Evolutionary conservation across 2,888 invertebrate species (phyloP), one percentile per base, ranked within the genome.

Genomic region (Acleris literana): DNA sequence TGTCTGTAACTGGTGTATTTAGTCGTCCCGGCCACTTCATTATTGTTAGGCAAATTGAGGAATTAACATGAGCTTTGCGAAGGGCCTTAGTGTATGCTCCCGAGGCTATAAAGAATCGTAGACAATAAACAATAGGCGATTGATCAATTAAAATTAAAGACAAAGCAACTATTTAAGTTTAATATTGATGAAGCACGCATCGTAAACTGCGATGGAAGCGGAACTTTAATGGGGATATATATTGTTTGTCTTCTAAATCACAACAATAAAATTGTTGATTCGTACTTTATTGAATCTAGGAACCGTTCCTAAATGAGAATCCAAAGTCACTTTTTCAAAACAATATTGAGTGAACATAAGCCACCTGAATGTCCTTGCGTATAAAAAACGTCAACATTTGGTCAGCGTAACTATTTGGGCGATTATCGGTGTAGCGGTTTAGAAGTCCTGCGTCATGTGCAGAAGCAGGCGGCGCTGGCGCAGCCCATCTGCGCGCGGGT

Each of bases 401-500:
- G 91, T 79, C 77, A 79, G 83, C 85, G 86, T 71, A 79, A 75
- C 71, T 80, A 77, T 83, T 83, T 84, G 81, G 81, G 75, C 81
- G 87, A 84, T 83, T 81, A 85, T 87, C 86, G 84, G 91, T 88
- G 88, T 86, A 92, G 79, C 89, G 92, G 81, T 70, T 90, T 88
- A 92, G 90, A 92, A 92, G 88, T 85, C 91, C 91, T 88, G 85
- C 74, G 74, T 73, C 75, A 74, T 72, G 72, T 67, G 57, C 48
- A 59, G 46, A 71, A 70, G 71, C 83, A 80, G 76, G 74, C 81
- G 79, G 71, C 71, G 71, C 83, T 79, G 76, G 73, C 81, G 79
- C 70, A 76, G 71, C 78, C 75, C 90, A 90, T 83, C 84, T 90
- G 90, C 85, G 80, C 81, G 77, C 80, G 83, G 85, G 84, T 83